Percentiles rank a stretch among this genome's conserved stretches.
phyloP scores from a whole-genome alignment of 2,888 invertebrate species.

The Lasioglossum calceatum region DNA sequence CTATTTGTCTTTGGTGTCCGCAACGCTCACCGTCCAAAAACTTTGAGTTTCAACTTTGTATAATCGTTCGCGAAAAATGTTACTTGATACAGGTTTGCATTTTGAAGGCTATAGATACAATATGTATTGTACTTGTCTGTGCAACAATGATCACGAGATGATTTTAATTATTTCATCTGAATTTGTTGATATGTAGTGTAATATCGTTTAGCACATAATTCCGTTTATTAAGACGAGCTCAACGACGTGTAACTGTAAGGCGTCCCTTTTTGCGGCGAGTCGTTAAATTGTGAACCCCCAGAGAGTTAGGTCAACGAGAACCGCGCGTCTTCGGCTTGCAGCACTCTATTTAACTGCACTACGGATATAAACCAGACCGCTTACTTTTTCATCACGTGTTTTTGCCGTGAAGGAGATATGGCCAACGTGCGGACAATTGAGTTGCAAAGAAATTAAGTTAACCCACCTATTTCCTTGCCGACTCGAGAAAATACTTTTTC shows the following conservation, averaged over 20 bases:
- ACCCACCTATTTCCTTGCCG: neutral
- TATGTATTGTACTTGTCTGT: no score
- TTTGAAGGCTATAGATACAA: no score
- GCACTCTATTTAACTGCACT: conserved; percentile 7
- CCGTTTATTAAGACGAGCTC: neutral
- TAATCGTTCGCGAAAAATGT: neutral
- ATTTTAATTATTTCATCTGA: no score
- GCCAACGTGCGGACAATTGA: neutral
- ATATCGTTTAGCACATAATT: neutral
- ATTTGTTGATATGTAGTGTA: neutral
- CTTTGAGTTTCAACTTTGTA: neutral
- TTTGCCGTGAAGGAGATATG: neutral
- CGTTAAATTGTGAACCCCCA: neutral
- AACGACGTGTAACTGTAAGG: neutral
- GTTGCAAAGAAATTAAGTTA: conserved; percentile 2
- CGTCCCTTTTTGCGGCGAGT: neutral
- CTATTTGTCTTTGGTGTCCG: neutral
- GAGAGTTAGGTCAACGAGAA: conserved; percentile 9
- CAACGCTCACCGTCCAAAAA: neutral
- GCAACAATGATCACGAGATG: no score
- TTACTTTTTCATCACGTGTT: conserved; percentile 19
- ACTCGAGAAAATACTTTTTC: neutral
- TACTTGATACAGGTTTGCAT: neutral
- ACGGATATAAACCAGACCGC: conserved; percentile 15
- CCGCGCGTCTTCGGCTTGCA: neutral